phyloP scores from a whole-genome alignment of 2,797 vertebrate species.

The Ptychadena robeensis region DNA sequence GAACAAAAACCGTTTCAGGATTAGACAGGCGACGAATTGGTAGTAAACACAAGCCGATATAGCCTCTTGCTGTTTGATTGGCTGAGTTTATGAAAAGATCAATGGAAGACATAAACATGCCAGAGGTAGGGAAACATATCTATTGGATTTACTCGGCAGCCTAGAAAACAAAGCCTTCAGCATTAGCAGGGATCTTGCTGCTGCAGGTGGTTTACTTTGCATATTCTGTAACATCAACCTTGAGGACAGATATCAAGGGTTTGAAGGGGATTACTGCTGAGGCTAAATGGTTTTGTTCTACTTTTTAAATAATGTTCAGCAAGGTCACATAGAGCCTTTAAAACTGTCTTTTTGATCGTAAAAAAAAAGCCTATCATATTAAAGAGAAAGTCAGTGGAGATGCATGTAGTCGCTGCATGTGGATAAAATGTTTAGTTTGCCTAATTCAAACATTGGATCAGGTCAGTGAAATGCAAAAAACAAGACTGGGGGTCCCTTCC shows the following conservation, averaged over 20 bases:
- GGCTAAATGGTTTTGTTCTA: background rate
- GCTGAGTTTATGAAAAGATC: slow-evolving; percentile 20
- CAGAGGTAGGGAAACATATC: background rate
- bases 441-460: background rate
- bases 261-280: slow-evolving; percentile 1
- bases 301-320: background rate
- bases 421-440: background rate
- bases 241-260: slow-evolving; percentile 2
- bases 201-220: background rate
- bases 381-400: background rate
- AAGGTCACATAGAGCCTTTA: background rate
- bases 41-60: slow-evolving; percentile 14
- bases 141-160: slow-evolving; percentile 8
- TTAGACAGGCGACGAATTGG: slow-evolving; percentile 11
- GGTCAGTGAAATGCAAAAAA: background rate
- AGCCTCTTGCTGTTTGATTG: slow-evolving; percentile 10
- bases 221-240: background rate
- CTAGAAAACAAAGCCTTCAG: slow-evolving; percentile 10
- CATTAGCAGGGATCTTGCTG: background rate
- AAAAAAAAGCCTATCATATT: background rate
- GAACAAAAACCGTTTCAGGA: slow-evolving; percentile 17
- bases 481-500: too few relatives aligned
- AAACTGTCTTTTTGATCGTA: background rate
- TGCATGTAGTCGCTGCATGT: too few relatives aligned
- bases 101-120: slow-evolving; percentile 19